phyloP scores from a whole-genome alignment of 2,888 invertebrate genomes.

The Ennomos erosarius region DNA sequence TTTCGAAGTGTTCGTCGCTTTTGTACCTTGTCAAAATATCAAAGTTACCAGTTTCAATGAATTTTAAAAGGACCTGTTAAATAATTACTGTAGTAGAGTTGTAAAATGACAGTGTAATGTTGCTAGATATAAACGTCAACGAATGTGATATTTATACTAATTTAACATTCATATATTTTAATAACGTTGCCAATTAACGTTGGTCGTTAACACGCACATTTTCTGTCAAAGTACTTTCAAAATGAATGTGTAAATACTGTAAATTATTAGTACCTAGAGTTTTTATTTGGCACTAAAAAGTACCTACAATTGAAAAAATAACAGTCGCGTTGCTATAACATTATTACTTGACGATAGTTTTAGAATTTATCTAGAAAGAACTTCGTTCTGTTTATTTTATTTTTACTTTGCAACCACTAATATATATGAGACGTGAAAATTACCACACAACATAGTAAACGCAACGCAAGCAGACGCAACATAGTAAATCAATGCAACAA shows the following conservation, averaged over 20 bases:
- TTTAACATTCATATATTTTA: constrained; percentile 27
- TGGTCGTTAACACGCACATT: constrained; percentile 26
- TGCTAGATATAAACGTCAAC: constrained; percentile 11
- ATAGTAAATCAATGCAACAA: no score
- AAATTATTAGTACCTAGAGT: no score
- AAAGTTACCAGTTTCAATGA: not conserved
- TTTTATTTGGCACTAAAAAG: no score
- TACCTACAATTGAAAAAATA: not conserved
- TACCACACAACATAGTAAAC: no score
- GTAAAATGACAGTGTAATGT: not conserved
- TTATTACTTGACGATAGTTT: no score
- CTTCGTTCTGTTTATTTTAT: no score
- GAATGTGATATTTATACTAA: constrained; percentile 23
- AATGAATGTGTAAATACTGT: not conserved
- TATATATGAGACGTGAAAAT: no score
- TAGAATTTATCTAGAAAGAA: no score
- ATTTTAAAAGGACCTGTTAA: not conserved
- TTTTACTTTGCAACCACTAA: no score
- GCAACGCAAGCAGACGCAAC: no score
- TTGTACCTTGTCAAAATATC: constrained; percentile 7
- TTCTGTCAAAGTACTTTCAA: constrained; percentile 14
- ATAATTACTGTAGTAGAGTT: constrained; percentile 4
- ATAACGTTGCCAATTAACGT: constrained; percentile 21
- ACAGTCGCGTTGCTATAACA: not conserved
- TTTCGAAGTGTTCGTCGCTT: constrained; percentile 1